phyloP scores from a whole-genome alignment of 2,888 invertebrate species.

The Pemphredon lugubris region DNA sequence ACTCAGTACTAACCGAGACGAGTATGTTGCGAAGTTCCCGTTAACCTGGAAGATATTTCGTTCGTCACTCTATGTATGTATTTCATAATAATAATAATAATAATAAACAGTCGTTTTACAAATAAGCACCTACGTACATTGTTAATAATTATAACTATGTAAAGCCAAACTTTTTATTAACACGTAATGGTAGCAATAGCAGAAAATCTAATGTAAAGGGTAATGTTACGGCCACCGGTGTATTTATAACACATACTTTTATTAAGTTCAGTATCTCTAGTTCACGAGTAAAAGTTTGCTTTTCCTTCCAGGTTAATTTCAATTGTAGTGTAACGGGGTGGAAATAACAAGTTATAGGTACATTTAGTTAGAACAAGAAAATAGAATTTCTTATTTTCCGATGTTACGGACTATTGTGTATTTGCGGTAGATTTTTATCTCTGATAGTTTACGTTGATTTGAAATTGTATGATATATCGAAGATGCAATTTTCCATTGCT shows the following conservation, averaged over 20 bases:
- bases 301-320: conserved; percentile 13
- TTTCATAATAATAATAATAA: conserved; percentile 38
- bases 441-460: conserved; percentile 11
- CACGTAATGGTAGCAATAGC: conserved; percentile 22
- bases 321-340: neutral
- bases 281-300: conserved; percentile 4
- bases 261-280: conserved; percentile 3
- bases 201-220: conserved; percentile 21
- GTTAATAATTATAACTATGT: conserved; percentile 44
- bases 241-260: conserved; percentile 27
- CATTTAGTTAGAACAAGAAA: conserved; percentile 9
- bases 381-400: neutral
- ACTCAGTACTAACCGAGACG: conserved; percentile 18
- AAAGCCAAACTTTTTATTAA: conserved; percentile 21
- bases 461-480: conserved; percentile 13
- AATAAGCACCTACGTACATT: conserved; percentile 50
- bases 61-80: conserved; percentile 46
- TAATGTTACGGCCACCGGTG: conserved; percentile 29
- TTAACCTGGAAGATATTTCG: conserved; percentile 48
- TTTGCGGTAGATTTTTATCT: no score
- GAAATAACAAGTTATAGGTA: neutral
- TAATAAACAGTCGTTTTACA: conserved; percentile 48
- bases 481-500: conserved; percentile 10
- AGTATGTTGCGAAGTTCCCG: conserved; percentile 22
- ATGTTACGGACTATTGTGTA: neutral